Evolutionary conservation across 2,888 invertebrate species (phyloP).

Genomic region (Caenorhabditis zanzibari): DNA sequence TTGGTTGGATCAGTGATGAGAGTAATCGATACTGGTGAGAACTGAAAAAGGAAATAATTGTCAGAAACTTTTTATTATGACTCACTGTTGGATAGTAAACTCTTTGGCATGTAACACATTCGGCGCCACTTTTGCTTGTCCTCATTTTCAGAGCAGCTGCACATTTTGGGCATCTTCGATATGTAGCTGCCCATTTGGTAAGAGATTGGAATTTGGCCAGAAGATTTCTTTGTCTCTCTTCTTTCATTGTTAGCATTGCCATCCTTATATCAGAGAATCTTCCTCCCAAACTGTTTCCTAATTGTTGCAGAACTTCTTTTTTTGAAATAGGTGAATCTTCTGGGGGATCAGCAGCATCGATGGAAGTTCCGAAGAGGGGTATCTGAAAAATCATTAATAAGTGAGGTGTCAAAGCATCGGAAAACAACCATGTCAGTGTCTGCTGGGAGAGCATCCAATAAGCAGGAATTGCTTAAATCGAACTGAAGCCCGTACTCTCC

Average conservation of each 20-base stretch:
- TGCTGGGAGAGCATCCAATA: conserved; percentile 72
- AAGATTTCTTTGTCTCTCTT: conserved; percentile 75
- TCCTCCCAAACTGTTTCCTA: conserved; percentile 71
- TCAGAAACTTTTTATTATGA: not conserved
- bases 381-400: conserved; percentile 36
- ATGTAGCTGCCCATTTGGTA: conserved; percentile 84
- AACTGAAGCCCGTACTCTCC: conserved; percentile 77
- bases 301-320: conserved; percentile 66
- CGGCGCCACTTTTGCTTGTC: conserved; percentile 78
- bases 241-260: conserved; percentile 79
- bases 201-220: conserved; percentile 84
- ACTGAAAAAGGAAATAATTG: conserved; percentile 67
- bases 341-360: conserved; percentile 68
- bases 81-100: conserved; percentile 81
- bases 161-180: conserved; percentile 85
- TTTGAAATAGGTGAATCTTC: conserved; percentile 70
- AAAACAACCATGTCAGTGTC: conserved; percentile 45
- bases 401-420: not conserved
- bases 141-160: conserved; percentile 82
- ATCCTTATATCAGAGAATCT: conserved; percentile 70
- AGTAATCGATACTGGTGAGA: conserved; percentile 85
- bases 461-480: conserved; percentile 74
- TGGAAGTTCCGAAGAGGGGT: conserved; percentile 72
- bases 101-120: conserved; percentile 75
- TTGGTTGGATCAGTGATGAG: conserved; percentile 85